These are phyloP conservation scores for Acanthoscelides obtectus DNA, from an alignment of 2,888 invertebrate genomes.

Conservation along the genomic window DNA sequence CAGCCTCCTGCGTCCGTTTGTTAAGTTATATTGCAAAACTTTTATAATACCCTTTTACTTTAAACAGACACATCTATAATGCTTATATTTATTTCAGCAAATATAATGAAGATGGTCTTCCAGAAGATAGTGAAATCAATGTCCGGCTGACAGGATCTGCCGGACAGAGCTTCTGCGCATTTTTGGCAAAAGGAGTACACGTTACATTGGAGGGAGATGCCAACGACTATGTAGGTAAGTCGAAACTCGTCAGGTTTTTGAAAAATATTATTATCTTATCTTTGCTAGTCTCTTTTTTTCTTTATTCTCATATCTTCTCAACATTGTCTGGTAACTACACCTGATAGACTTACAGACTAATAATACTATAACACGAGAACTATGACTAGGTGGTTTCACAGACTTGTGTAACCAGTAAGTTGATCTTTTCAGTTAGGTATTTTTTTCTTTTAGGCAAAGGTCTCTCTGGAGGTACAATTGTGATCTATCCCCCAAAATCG, in stretches of 20 bases:
- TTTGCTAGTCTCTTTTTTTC: too few species aligned
- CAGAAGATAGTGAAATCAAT: conserved; percentile 69
- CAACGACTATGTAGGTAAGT: conserved; percentile 92
- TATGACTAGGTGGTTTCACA: too few species aligned
- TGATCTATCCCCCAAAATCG: conserved; percentile 86
- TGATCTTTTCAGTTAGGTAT: neutral
- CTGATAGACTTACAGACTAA: too few species aligned
- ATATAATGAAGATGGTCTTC: conserved; percentile 82
- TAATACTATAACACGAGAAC: too few species aligned
- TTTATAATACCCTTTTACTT: too few species aligned
- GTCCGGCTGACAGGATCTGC: conserved; percentile 88
- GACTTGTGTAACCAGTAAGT: neutral
- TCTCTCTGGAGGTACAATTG: conserved; percentile 89
- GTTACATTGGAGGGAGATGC: conserved; percentile 94
- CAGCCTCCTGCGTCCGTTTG: too few species aligned
- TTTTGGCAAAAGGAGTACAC: conserved; percentile 84
- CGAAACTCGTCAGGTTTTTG: neutral
- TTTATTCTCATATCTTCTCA: too few species aligned
- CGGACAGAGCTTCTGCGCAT: conserved; percentile 98
- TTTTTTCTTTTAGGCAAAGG: conserved; percentile 59
- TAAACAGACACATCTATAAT: neutral
- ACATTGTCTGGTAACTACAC: too few species aligned
- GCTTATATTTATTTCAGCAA: conserved; percentile 56
- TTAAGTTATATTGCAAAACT: too few species aligned
- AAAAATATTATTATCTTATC: too few species aligned